These are phyloP conservation scores for Drosophila neutralis DNA, from an alignment of 2,888 invertebrate genomes.

Conservation along the genomic window DNA sequence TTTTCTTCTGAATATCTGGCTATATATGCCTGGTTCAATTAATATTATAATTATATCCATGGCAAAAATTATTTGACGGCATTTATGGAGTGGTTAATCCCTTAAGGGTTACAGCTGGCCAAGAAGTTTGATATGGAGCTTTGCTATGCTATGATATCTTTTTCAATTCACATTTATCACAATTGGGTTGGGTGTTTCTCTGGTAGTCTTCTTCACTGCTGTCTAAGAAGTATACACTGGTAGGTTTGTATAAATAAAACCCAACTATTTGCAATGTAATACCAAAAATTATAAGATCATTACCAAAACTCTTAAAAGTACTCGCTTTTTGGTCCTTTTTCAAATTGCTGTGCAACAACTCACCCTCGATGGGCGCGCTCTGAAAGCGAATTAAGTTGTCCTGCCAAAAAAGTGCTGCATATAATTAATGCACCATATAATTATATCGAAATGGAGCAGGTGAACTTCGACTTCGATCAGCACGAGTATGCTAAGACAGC, in stretches of 20 bases:
- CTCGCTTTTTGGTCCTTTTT: background rate
- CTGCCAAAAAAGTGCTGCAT: background rate
- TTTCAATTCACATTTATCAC: background rate
- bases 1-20: accelerated
- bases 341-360: background rate
- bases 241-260: background rate
- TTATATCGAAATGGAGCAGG: background rate
- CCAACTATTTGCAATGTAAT: background rate
- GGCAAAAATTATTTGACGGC: background rate
- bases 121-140: background rate
- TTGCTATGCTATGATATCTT: background rate
- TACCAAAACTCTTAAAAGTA: background rate
- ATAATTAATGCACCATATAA: background rate
- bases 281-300: background rate
- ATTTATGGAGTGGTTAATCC: background rate
- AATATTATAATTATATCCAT: background rate
- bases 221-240: background rate
- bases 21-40: background rate
- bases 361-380: background rate
- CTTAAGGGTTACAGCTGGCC: background rate
- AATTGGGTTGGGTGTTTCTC: no score
- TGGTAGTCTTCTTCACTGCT: no score
- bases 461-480: background rate
- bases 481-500: background rate
- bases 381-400: background rate